phyloP scores from a whole-genome alignment of 2,888 invertebrate species.

The Parelbella ahira region DNA sequence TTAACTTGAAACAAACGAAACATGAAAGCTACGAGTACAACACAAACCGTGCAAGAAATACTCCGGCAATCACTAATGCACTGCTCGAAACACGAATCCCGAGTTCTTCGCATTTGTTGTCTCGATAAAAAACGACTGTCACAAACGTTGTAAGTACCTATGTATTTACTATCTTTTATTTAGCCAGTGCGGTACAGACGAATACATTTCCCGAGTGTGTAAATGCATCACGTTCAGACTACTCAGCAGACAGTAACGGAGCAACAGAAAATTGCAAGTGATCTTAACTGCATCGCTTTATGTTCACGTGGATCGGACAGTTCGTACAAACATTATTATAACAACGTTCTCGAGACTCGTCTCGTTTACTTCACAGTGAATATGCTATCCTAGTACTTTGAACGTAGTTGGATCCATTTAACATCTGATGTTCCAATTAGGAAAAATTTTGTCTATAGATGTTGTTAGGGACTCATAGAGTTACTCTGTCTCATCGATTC shows the following conservation, averaged over 20 bases:
- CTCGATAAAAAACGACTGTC: slow-evolving; percentile 27
- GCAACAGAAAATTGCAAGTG: slow-evolving; percentile 15
- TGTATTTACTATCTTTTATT: slow-evolving; percentile 22
- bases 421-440: too few relatives aligned
- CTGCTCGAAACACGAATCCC: slow-evolving; percentile 16
- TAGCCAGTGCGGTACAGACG: slow-evolving; percentile 15
- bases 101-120: slow-evolving; percentile 12
- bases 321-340: neutral
- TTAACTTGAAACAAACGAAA: neutral
- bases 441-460: too few relatives aligned
- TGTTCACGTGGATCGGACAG: slow-evolving; percentile 16
- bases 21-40: too few relatives aligned
- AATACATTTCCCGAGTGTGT: slow-evolving; percentile 21
- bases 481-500: too few relatives aligned
- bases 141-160: slow-evolving; percentile 24
- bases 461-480: too few relatives aligned
- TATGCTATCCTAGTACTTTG: slow-evolving; percentile 3
- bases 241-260: slow-evolving; percentile 21
- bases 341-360: neutral
- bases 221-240: slow-evolving; percentile 19
- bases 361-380: neutral
- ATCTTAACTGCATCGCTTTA: slow-evolving; percentile 15
- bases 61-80: slow-evolving; percentile 16
- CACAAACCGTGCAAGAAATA: slow-evolving; percentile 2
- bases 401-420: too few relatives aligned